Base-by-base conservation (phyloP, 37 sponge, comb jelly and placozoan species). In the Aplysina aerophoba region DNA sequence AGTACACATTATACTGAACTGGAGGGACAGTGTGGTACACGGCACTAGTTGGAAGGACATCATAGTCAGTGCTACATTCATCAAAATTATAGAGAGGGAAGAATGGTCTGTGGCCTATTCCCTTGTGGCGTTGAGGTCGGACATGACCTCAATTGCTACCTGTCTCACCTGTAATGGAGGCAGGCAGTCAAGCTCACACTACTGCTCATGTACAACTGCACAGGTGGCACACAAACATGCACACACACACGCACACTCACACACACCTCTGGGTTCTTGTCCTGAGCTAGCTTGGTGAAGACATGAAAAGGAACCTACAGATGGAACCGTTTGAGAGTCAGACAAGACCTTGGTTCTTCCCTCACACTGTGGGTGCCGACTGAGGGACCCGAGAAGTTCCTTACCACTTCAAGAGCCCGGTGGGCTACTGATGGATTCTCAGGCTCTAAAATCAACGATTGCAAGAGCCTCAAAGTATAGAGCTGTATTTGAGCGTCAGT, bases 371-470 rank as follows among this genome's bases (percentile, higher is more conserved):
- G 82, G 57, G 63, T 81, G 82, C 4, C 1, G 57, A 20, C 2
- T 6, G 19, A 27, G 57, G 34, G 25, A 63, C 59, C 14, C 14
- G 19, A 59, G 63, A 56, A 36, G 54, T 12, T 27, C 1, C 73
- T 71, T 25, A 91, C 55, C 61, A 83, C 87, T 65, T 91, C 87
- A 53, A 91, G 57, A 27, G 81, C 85, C 58, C 85, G 87, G 36
- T 91, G 90, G 31, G 86, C 65, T 59, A 91, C 60, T 15, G 38
- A 58, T 72, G 85, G 73, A 74, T 38, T 91, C n/a, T 65, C 84
- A 19, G 90, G 88, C 55, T 94, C 95, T 17, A 94, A 74, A 0
- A 91, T 57, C 35, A 94, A 34, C 0, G 95, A 94, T 71, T 94
- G 95, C 37, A 94, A 40, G 36, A 94, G 60, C 50, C 92, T 93